Percentiles rank a stretch among this genome's conserved stretches.
Conservation (phyloP, 1,140 invertebrate genomes). For the Penaeus vannamei region DNA sequence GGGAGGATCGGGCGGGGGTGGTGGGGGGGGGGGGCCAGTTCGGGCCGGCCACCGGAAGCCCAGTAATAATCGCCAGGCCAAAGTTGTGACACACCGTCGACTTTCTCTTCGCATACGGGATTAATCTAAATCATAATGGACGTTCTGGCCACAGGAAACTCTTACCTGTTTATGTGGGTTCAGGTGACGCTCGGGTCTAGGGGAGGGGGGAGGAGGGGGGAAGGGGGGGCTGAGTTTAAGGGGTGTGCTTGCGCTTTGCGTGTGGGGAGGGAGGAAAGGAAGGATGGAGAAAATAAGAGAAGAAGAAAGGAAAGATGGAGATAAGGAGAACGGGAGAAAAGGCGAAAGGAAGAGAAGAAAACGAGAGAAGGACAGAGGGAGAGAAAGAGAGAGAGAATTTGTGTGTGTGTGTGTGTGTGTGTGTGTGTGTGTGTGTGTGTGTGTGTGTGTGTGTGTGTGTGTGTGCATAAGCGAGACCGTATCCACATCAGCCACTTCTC, state of each 20-base stretch:
- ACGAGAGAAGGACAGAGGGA: background rate
- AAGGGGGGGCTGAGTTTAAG: background rate
- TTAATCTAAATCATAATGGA: too few relatives aligned
- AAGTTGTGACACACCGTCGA: too few relatives aligned
- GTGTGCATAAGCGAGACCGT: too few relatives aligned
- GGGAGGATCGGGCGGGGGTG: background rate
- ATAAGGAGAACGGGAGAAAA: constrained; percentile 27
- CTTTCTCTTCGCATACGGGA: too few relatives aligned
- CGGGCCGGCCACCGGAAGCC: background rate
- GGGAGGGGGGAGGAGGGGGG: background rate
- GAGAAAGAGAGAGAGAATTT: too few relatives aligned
- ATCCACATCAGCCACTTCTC: too few relatives aligned
- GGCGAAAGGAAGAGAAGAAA: background rate
- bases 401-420: background rate
- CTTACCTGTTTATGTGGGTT: too few relatives aligned
- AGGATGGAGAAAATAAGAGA: background rate
- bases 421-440: background rate
- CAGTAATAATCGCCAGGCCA: too few relatives aligned
- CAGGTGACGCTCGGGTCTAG: background rate
- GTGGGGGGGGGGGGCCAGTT: background rate
- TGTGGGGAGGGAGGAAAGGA: background rate
- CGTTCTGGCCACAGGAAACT: too few relatives aligned
- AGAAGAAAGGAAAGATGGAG: background rate
- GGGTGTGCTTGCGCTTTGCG: background rate
- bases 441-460: background rate